Evolutionary conservation across 2,888 invertebrate genomes (phyloP).

Genomic region (Eupeodes luniger): DNA sequence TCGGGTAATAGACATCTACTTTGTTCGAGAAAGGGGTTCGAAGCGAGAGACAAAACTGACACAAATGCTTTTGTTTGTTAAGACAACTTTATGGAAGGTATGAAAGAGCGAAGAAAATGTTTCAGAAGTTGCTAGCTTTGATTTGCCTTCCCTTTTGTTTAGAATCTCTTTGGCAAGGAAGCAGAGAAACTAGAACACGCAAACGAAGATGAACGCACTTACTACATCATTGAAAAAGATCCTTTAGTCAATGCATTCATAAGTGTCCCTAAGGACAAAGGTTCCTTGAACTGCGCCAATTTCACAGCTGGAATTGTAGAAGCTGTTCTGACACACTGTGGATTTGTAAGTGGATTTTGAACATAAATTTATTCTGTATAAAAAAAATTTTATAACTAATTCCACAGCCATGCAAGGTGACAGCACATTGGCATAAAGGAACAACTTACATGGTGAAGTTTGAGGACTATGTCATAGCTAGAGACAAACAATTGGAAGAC

Average conservation of each 20-base stretch:
- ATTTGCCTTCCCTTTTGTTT: slow-evolving; percentile 77
- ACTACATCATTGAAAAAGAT: slow-evolving; percentile 99
- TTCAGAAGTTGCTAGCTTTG: no score
- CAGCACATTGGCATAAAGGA: slow-evolving; percentile 99
- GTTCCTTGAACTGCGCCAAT: slow-evolving; percentile 98
- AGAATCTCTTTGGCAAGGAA: slow-evolving; percentile 98
- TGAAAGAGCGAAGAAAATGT: background rate
- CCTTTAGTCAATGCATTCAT: slow-evolving; percentile 98
- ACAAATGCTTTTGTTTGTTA: slow-evolving; percentile 97
- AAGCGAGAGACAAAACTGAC: slow-evolving; percentile 97
- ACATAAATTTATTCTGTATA: slow-evolving; percentile 78
- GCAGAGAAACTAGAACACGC: slow-evolving; percentile 99
- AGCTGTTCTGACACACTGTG: slow-evolving; percentile 95
- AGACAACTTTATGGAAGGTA: slow-evolving; percentile 98
- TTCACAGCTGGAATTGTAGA: slow-evolving; percentile 99
- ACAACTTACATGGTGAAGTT: slow-evolving; percentile 99
- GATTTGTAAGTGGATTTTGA: slow-evolving; percentile 92
- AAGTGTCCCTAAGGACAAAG: slow-evolving; percentile 99
- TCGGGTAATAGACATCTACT: slow-evolving; percentile 96
- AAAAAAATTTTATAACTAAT: background rate
- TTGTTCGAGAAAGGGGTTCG: slow-evolving; percentile 95
- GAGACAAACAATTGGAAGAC: slow-evolving; percentile 96
- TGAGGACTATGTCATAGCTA: slow-evolving; percentile 94
- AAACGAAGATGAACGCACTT: slow-evolving; percentile 98
- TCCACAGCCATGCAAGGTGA: slow-evolving; percentile 96